A percentile compares a stretch with the other conserved stretches of the same genome.
phyloP scores from a whole-genome alignment of 92 coral and sea anemone species.

The Diadumene lineata region DNA sequence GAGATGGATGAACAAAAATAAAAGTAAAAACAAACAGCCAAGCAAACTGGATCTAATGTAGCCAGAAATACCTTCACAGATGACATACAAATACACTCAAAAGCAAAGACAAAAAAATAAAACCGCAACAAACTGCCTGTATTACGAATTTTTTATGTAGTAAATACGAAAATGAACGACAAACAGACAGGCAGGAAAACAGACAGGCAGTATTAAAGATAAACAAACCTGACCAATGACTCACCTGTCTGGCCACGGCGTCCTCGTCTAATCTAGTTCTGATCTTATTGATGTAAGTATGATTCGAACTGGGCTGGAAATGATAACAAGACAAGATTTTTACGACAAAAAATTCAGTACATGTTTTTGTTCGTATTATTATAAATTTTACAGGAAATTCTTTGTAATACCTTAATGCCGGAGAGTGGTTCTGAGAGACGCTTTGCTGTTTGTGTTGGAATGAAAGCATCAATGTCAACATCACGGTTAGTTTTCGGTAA shows the following conservation, averaged over 20 bases:
- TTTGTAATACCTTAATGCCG: conserved; percentile 47
- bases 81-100: too few relatives aligned
- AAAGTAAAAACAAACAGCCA: too few relatives aligned
- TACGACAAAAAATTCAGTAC: too few relatives aligned
- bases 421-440: conserved; percentile 65
- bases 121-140: too few relatives aligned
- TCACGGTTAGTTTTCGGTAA: conserved; percentile 31
- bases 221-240: background rate
- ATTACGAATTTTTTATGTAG: background rate
- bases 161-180: background rate
- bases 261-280: conserved; percentile 87
- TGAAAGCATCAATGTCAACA: conserved; percentile 56
- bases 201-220: background rate
- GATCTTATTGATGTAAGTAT: conserved; percentile 79
- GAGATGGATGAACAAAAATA: too few relatives aligned
- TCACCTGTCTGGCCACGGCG: conserved; percentile 87
- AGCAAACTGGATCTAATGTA: too few relatives aligned
- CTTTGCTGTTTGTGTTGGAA: conserved; percentile 56
- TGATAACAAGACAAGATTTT: background rate
- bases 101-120: too few relatives aligned
- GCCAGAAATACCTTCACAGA: too few relatives aligned
- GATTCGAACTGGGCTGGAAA: conserved; percentile 63
- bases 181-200: background rate
- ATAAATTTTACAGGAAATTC: background rate
- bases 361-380: too few relatives aligned